Evolutionary conservation across 2,797 vertebrate genomes (phyloP).

Genomic region (Apogon hyalosoma): DNA sequence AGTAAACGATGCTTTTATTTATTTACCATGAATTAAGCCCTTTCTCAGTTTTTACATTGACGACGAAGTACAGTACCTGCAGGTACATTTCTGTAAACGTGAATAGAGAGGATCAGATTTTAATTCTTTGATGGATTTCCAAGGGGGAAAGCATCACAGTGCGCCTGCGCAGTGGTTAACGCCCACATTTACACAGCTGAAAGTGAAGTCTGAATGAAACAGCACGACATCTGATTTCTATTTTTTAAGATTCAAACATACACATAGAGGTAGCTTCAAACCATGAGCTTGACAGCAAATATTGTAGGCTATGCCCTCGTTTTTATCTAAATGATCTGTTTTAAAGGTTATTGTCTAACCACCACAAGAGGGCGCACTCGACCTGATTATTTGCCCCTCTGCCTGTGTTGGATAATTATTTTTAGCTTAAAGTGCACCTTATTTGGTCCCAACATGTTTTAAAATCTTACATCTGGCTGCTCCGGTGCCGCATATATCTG

Average conservation of each 20-base stretch:
- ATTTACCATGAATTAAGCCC: too few relatives aligned
- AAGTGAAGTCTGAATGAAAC: not conserved
- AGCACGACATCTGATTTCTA: not conserved
- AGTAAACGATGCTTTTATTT: too few relatives aligned
- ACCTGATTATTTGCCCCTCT: conserved; percentile 36
- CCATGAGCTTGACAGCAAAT: too few relatives aligned
- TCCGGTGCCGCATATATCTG: conserved; percentile 83
- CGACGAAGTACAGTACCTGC: too few relatives aligned
- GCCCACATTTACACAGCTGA: not conserved
- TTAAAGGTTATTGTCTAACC: rapidly evolving
- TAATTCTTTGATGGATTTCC: too few relatives aligned
- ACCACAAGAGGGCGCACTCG: conserved; percentile 60
- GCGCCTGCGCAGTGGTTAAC: conserved; percentile 41
- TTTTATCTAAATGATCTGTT: not conserved
- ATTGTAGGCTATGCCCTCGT: rapidly evolving
- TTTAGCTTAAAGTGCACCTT: conserved; percentile 75
- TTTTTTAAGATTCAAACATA: not conserved
- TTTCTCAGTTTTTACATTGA: too few relatives aligned
- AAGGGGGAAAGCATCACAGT: not conserved
- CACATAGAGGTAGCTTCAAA: too few relatives aligned
- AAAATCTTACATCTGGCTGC: conserved; percentile 85
- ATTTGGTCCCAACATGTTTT: conserved; percentile 97
- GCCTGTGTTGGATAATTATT: conserved; percentile 60
- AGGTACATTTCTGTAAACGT: too few relatives aligned
- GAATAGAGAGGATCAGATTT: too few relatives aligned